Conservation (phyloP, 1,140 invertebrate species). For the Bombyx mandarina region DNA sequence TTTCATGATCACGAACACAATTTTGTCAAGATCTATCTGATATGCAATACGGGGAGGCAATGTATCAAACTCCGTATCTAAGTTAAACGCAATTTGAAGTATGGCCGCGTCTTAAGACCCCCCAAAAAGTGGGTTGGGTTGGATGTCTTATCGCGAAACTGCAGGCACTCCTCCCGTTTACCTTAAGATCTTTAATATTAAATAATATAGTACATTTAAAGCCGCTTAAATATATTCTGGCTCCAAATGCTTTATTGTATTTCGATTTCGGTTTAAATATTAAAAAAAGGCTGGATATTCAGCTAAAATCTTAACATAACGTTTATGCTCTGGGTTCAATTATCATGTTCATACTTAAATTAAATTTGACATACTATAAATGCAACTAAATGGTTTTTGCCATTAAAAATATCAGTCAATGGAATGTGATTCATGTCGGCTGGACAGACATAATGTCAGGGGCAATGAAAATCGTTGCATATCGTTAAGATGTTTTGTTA, state of each 20-base stretch:
- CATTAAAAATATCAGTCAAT: no score
- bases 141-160: slow-evolving; percentile 60
- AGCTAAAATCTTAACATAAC: no score
- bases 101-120: slow-evolving; percentile 61
- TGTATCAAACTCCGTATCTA: slow-evolving; percentile 68
- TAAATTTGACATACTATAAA: no score
- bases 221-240: slow-evolving; percentile 43
- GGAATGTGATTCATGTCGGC: no score
- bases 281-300: no score
- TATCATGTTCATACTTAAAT: no score
- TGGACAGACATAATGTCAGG: no score
- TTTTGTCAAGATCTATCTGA: slow-evolving; percentile 52
- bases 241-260: slow-evolving; percentile 41
- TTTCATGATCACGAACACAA: slow-evolving; percentile 1
- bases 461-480: no score
- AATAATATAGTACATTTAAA: slow-evolving; percentile 67
- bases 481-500: no score
- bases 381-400: no score
- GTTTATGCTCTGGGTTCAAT: no score
- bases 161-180: slow-evolving; percentile 63
- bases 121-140: slow-evolving; percentile 40
- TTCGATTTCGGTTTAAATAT: slow-evolving; percentile 1
- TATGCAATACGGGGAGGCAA: slow-evolving; percentile 64
- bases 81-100: slow-evolving; percentile 69
- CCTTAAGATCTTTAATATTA: slow-evolving; percentile 71